Evolutionary conservation across 2,797 vertebrate species (phyloP).

Genomic region (Triplophysa yarkandensis): DNA sequence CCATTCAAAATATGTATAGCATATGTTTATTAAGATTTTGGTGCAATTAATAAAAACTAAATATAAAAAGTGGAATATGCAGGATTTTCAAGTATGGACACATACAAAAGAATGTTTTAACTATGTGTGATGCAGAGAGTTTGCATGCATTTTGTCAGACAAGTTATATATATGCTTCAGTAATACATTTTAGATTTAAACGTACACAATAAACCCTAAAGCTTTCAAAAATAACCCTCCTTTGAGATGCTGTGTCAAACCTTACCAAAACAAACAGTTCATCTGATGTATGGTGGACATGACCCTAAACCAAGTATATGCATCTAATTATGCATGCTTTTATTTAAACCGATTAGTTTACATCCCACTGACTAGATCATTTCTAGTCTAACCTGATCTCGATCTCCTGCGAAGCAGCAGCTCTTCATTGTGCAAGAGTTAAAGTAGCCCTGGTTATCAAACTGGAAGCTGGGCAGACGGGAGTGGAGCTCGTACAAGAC

Average conservation of each 20-base stretch:
- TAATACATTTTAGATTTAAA: no score
- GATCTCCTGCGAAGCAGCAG: conserved; percentile 97
- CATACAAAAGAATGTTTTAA: no score
- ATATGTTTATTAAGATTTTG: neutral
- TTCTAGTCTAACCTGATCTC: conserved; percentile 85
- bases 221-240: no score
- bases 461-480: conserved; percentile 96
- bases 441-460: conserved; percentile 99
- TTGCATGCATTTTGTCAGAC: no score
- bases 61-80: neutral
- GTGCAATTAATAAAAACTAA: neutral
- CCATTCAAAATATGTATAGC: neutral
- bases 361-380: neutral
- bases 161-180: no score
- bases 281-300: neutral
- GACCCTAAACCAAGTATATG: neutral
- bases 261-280: neutral
- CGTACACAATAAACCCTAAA: no score
- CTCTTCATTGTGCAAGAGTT: conserved; percentile 99
- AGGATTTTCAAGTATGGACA: no score
- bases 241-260: neutral
- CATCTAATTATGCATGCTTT: neutral
- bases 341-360: neutral
- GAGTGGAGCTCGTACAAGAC: conserved; percentile 98
- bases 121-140: no score